Evolutionary conservation across 2,888 invertebrate genomes (phyloP), one percentile per base, ranked within the genome.

Genomic region (Polydrusus tereticollis): DNA sequence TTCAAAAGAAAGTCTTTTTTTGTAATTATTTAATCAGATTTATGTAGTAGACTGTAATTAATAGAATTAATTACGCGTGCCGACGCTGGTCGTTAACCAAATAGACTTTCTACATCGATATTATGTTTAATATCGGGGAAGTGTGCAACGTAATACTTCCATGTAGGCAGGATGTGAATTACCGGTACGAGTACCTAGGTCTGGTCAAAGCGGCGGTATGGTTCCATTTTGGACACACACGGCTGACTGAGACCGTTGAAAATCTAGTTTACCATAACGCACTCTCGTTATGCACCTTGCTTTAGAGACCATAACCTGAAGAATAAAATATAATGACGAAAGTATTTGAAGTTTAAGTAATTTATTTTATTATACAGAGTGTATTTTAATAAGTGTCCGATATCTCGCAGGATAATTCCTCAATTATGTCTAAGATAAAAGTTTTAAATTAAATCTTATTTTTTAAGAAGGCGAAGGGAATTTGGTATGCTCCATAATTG

Each of bases 91-190:
- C 16, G 21, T 23, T 43, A 41, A 59, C 33, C 47, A 62, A 62
- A 47, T 62, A 43, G 23, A 59, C 43, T 8, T 14, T n/a, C n/a
- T 59, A 43, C 26, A 20, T 50, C 63, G 57, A 58, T 55, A 45
- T 59, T 29, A 50, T 69, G 43, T 64, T 20, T 45, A 21, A 57
- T 63, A 63, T 45, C 57, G 64, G 47, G 69, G 58, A 58, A 57
- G 69, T 69, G 63, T 63, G 69, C 69, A 63, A 69, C 63, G 36
- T 47, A 62, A 69, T 55, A 62, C 55, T 68, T 60, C 62, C 62
- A 69, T 57, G 18, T 33, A 67, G 33, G 62, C 72, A 72, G 72
- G 72, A 72, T 63, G 67, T 72, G 67, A 72, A 45, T 72, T 67
- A 72, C 67, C 72, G 67, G 67, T 72, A 60, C 60, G 66, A 55